A percentile compares a stretch with the other conserved stretches of the same genome.
Evolutionary conservation across 2,113 vertebrate genomes (phyloP).

Genomic region (Phodopus roborovskii): DNA sequence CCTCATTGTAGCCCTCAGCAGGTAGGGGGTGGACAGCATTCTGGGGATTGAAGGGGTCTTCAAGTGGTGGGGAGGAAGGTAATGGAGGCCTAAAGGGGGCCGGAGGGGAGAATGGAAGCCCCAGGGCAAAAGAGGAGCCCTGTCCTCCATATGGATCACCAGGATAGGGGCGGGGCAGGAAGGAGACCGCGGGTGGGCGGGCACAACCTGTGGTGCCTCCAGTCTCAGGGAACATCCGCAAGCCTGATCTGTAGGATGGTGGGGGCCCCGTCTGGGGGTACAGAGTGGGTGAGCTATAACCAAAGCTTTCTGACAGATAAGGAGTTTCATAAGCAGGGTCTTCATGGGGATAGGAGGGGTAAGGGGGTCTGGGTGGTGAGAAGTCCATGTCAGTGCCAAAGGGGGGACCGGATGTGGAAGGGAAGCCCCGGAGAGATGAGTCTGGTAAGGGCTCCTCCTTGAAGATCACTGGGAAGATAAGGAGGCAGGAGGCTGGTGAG

Average conservation of each 20-base stretch:
- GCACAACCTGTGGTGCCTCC: conserved; percentile 64
- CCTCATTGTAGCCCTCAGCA: conserved; percentile 79
- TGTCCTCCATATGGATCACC: conserved; percentile 71
- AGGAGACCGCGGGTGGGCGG: conserved; percentile 55
- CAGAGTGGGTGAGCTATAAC: conserved; percentile 76
- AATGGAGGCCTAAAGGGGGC: conserved; percentile 72
- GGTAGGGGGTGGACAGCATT: conserved; percentile 62
- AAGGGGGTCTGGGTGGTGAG: conserved; percentile 79
- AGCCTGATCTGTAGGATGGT: conserved; percentile 80
- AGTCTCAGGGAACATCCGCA: conserved; percentile 75
- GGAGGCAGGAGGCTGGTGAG: conserved; percentile 33
- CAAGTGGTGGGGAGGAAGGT: conserved; percentile 70
- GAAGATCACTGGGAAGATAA: conserved; percentile 80
- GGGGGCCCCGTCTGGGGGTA: conserved; percentile 79
- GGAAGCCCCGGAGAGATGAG: conserved; percentile 76
- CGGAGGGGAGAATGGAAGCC: conserved; percentile 73
- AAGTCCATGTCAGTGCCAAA: conserved; percentile 84
- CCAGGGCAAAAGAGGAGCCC: conserved; percentile 71
- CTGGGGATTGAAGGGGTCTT: conserved; percentile 75
- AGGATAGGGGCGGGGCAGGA: conserved; percentile 75
- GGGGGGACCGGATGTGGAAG: conserved; percentile 71
- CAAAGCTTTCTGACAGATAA: conserved; percentile 80
- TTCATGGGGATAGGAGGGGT: conserved; percentile 76
- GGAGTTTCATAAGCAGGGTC: conserved; percentile 79
- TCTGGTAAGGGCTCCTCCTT: conserved; percentile 84